Base-by-base conservation (phyloP, 2,888 invertebrate species). In the Diplolepis rosae region DNA sequence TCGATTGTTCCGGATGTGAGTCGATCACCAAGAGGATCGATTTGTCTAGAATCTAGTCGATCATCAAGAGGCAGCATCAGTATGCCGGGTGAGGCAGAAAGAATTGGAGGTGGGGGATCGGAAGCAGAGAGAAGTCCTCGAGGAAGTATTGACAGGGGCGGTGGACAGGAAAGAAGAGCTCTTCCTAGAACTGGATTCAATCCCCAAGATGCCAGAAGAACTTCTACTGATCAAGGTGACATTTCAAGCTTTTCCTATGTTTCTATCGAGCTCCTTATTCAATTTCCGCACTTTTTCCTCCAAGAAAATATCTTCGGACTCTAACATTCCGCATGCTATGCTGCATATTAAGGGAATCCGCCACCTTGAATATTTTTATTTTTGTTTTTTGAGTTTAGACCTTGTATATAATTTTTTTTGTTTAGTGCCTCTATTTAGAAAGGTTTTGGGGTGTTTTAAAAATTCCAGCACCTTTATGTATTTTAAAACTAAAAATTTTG, bases 11-110 rank as follows among this genome's bases (percentile, higher is more conserved):
- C 91, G 0, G 85, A 85, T n/a, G 83, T 82, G 54, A 87, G 83
- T 35, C 85, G 89, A 52, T 90, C 90, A 78, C 92, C 92, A 0
- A 89, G 92, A 56, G 92, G 93, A 0, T 93, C 92, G 32, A 89
- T 93, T 66, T 91, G 92, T 22, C 91, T 91, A 0, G 85, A 85
- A 15, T 82, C 82, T 42, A 87, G 89, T 71, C 85, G 88, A 22
- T 89, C 87, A 71, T 89, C 89, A 0, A 81, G 90, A 24, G 69
- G 91, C 77, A 89, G 90, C 81, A 83, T 89, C 30, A 80, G 85
- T 4, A 61, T 61, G 61, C 27, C 39, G 1, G 27, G 39, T 7
- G 61, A 61, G 15, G 61, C 61, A 24, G 61, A 61, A 24, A 61
- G 61, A 42, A 61, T 61, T 15, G 92, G 92, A 0, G 93, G 92